phyloP scores from a whole-genome alignment of 2,888 invertebrate species.

The Dynastes tityus region DNA sequence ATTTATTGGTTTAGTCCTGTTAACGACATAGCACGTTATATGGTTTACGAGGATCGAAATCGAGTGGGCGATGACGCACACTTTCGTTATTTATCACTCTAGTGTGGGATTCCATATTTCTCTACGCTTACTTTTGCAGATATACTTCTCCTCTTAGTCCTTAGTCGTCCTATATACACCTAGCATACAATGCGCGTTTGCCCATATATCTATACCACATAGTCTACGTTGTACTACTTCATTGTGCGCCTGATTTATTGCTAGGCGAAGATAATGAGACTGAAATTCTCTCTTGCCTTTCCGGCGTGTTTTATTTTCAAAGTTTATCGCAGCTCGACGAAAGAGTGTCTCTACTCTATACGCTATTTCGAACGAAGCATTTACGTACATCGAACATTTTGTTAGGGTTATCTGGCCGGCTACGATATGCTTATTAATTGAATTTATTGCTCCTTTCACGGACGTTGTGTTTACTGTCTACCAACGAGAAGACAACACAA shows the following conservation, averaged over 20 bases:
- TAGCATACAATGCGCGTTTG: slow-evolving; percentile 6
- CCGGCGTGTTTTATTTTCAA: slow-evolving; percentile 5
- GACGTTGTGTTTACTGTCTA: slow-evolving; percentile 18
- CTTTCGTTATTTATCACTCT: slow-evolving; percentile 58
- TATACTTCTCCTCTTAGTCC: background rate
- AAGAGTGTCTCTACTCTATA: background rate
- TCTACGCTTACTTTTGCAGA: background rate
- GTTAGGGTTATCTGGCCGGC: slow-evolving; percentile 30
- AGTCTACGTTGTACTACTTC: slow-evolving; percentile 1
- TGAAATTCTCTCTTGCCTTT: slow-evolving; percentile 24
- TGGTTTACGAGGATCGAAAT: slow-evolving; percentile 59
- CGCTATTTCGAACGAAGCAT: background rate
- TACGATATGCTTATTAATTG: slow-evolving; percentile 44
- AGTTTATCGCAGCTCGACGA: slow-evolving; percentile 1
- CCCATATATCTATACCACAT: slow-evolving; percentile 11
- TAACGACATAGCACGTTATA: slow-evolving; percentile 57
- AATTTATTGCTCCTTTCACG: slow-evolving; percentile 40
- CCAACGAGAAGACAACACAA: slow-evolving; percentile 21
- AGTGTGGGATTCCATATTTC: slow-evolving; percentile 52
- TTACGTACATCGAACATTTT: slow-evolving; percentile 41
- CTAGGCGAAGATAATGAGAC: slow-evolving; percentile 30
- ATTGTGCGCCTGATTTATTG: slow-evolving; percentile 38
- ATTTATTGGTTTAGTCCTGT: slow-evolving; percentile 60
- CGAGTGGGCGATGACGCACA: slow-evolving; percentile 58
- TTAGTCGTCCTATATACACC: background rate